phyloP scores from a whole-genome alignment of 2,797 vertebrate genomes.

The Micropoecilia bifurca region DNA sequence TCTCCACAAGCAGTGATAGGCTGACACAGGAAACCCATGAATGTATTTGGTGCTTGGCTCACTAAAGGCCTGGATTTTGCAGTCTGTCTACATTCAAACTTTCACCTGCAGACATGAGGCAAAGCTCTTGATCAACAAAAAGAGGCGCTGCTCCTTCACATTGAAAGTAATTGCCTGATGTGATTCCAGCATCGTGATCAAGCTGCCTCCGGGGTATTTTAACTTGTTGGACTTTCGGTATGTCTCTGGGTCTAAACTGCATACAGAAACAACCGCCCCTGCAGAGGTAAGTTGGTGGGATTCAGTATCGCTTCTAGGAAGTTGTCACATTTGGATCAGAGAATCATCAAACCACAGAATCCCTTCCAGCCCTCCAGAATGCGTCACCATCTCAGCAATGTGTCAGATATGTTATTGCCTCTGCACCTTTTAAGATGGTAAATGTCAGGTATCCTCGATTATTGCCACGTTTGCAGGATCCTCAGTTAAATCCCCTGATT shows the following conservation, averaged over 20 bases:
- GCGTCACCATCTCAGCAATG: not conserved
- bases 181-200: not conserved
- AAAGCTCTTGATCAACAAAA: not conserved
- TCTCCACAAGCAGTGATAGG: not conserved
- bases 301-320: not conserved
- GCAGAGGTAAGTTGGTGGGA: not conserved
- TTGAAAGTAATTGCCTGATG: too few species aligned
- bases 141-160: not conserved
- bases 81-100: not conserved
- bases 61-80: not conserved
- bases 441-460: not conserved
- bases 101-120: not conserved
- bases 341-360: slow-evolving; percentile 1
- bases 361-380: not conserved
- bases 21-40: not conserved
- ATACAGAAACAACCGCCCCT: not conserved
- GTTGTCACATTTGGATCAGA: not conserved
- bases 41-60: not conserved
- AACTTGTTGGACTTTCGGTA: too few species aligned
- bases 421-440: not conserved
- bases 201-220: too few species aligned
- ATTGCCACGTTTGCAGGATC: not conserved
- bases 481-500: not conserved
- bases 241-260: not conserved
- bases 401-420: slow-evolving; percentile 2